These are phyloP conservation scores for Chaenodraco wilsoni DNA, from an alignment of 2,797 vertebrate species.

Conservation along the genomic window DNA sequence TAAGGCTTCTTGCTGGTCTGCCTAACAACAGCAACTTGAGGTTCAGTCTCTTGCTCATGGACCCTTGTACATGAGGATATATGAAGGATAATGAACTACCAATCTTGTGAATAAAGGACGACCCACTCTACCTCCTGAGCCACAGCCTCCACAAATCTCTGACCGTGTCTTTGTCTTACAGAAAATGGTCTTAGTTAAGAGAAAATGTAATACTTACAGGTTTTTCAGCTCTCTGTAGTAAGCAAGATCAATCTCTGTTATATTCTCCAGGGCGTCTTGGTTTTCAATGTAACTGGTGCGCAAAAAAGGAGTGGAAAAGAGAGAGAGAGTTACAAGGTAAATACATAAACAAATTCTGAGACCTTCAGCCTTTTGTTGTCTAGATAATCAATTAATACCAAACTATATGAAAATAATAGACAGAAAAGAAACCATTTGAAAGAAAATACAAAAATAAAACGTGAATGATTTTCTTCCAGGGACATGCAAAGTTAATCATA, in stretches of 20 bases:
- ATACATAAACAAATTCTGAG: slow-evolving; percentile 15
- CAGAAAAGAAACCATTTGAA: neutral
- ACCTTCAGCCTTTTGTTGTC: slow-evolving; percentile 20
- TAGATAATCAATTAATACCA: neutral
- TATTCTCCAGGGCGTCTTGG: slow-evolving; percentile 80
- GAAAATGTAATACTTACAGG: slow-evolving; percentile 76
- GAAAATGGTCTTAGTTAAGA: too few species aligned
- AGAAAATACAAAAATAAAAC: neutral
- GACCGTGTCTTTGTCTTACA: neutral
- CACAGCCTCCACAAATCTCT: too few species aligned
- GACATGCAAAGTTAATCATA: neutral
- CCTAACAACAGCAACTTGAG: too few species aligned
- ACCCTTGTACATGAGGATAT: too few species aligned
- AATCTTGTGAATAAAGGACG: too few species aligned
- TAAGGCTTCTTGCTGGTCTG: too few species aligned
- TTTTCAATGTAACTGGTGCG: slow-evolving; percentile 83
- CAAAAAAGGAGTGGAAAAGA: neutral
- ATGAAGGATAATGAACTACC: too few species aligned
- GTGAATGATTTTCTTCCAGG: slow-evolving; percentile 2
- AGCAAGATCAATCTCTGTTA: slow-evolving; percentile 79
- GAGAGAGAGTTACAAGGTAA: slow-evolving; percentile 1
- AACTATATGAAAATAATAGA: neutral
- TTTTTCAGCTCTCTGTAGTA: slow-evolving; percentile 86
- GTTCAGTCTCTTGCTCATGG: too few species aligned
- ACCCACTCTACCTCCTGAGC: too few species aligned